Evolutionary conservation across 2,797 vertebrate genomes (phyloP).

Genomic region (Syngnathus acus): DNA sequence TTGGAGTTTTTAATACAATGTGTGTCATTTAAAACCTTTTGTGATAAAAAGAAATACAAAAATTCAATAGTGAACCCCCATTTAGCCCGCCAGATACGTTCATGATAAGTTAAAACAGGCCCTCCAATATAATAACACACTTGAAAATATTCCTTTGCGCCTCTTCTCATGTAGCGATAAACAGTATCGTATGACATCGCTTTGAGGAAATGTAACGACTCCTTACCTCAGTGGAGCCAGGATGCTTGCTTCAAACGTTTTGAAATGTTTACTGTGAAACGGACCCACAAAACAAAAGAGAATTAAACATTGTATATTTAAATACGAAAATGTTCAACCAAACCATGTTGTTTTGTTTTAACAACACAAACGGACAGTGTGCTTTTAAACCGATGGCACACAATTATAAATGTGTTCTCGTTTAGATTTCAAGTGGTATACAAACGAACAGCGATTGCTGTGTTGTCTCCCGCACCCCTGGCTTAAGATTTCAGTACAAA

Average conservation of each 20-base stretch:
- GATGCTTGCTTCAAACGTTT: background rate
- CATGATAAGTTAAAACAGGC: too few species aligned
- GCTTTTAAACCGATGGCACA: too few species aligned
- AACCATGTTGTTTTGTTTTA: background rate
- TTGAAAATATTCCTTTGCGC: background rate
- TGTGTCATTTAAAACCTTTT: background rate
- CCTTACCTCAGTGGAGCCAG: background rate
- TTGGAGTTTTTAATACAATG: background rate
- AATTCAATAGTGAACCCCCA: background rate
- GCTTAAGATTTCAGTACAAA: background rate
- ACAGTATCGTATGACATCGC: background rate
- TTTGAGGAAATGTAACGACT: background rate
- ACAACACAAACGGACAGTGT: too few species aligned
- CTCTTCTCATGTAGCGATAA: background rate
- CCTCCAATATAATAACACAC: too few species aligned
- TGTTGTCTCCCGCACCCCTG: background rate
- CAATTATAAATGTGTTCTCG: too few species aligned
- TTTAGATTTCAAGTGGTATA: too few species aligned
- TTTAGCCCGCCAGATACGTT: background rate
- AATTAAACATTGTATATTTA: background rate
- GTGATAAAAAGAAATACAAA: background rate
- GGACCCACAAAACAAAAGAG: background rate
- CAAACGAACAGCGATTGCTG: background rate
- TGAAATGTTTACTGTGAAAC: background rate
- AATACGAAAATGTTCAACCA: background rate